These are phyloP conservation scores for Gila robusta DNA, from an alignment of 2,797 vertebrate species.

Conservation along the genomic window DNA sequence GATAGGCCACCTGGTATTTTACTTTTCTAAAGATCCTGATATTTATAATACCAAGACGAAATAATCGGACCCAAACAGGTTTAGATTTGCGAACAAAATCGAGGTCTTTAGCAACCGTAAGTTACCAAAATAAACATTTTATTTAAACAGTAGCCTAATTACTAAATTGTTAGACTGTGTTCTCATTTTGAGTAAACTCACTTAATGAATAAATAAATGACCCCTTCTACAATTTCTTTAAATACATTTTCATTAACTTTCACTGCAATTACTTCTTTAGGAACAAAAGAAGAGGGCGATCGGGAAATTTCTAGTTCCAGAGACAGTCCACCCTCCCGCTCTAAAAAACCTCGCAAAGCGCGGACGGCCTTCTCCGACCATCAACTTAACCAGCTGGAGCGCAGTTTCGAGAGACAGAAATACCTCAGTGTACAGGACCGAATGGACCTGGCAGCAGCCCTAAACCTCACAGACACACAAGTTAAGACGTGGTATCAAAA, in stretches of 20 bases:
- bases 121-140: background rate
- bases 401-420: slow-evolving; percentile 96
- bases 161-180: background rate
- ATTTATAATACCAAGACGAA: background rate
- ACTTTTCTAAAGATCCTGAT: background rate
- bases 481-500: slow-evolving; percentile 97
- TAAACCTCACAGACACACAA: slow-evolving; percentile 94
- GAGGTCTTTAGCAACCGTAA: background rate
- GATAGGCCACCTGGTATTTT: background rate
- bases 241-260: background rate
- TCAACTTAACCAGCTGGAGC: slow-evolving; percentile 95
- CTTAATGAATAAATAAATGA: background rate
- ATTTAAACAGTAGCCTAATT: background rate
- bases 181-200: background rate
- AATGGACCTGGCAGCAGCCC: slow-evolving; percentile 96
- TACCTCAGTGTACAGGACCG: slow-evolving; percentile 98
- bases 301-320: slow-evolving; percentile 95
- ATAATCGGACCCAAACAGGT: background rate
- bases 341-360: slow-evolving; percentile 95
- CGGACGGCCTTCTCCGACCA: slow-evolving; percentile 96
- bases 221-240: background rate
- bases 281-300: slow-evolving; percentile 93
- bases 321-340: slow-evolving; percentile 91
- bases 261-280: slow-evolving; percentile 67
- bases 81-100: background rate